phyloP scores from a whole-genome alignment of 2,888 invertebrate genomes.

The Parasteatoda lunata region DNA sequence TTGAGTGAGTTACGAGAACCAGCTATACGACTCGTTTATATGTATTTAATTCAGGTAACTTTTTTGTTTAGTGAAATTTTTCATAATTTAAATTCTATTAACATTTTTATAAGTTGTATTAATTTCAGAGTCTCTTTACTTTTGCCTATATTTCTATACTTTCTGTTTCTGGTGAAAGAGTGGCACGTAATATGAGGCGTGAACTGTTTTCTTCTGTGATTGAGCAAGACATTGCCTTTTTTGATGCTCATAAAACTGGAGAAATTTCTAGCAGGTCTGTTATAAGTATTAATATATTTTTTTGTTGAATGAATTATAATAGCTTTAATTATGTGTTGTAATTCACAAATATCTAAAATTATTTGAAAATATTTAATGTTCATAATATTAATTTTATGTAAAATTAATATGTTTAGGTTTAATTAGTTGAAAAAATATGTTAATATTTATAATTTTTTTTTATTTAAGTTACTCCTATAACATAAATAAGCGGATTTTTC shows the following conservation, averaged over 20 bases:
- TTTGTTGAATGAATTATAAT: background rate
- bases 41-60: slow-evolving; percentile 84
- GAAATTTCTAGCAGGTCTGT: slow-evolving; percentile 89
- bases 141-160: slow-evolving; percentile 91
- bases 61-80: background rate
- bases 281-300: background rate
- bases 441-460: no score
- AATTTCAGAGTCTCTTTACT: slow-evolving; percentile 84
- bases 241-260: slow-evolving; percentile 91
- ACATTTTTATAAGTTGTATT: background rate
- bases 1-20: slow-evolving; percentile 81
- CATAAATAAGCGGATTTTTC: no score
- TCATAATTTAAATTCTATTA: background rate
- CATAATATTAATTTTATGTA: no score
- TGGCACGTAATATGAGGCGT: slow-evolving; percentile 86
- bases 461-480: no score
- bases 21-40: slow-evolving; percentile 80
- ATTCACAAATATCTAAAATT: no score
- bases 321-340: background rate
- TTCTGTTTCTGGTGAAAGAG: slow-evolving; percentile 89
- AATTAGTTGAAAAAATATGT: no score
- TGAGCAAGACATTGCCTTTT: slow-evolving; percentile 91
- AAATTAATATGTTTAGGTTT: no score
- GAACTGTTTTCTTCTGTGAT: slow-evolving; percentile 88
- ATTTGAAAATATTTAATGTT: no score